Percentiles rank a stretch among this genome's conserved stretches.
Evolutionary conservation across 2,113 vertebrate genomes (phyloP).

Genomic region (Patagioenas fasciata): DNA sequence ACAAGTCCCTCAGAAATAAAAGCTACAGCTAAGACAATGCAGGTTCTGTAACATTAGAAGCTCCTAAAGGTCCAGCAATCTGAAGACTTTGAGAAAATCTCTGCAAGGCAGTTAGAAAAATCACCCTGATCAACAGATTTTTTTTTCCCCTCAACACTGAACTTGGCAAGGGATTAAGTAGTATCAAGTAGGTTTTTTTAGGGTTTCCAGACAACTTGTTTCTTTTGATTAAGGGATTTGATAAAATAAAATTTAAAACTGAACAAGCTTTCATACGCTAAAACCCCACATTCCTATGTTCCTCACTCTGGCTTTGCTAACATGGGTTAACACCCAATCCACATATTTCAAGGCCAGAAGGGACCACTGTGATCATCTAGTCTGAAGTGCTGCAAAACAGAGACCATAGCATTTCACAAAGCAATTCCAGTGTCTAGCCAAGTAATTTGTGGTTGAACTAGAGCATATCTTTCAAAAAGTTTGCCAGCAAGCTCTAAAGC

Average conservation of each 20-base stretch:
- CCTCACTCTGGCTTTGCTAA: background rate
- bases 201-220: background rate
- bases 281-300: background rate
- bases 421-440: conserved; percentile 54
- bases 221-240: background rate
- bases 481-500: conserved; percentile 1
- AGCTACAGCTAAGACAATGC: background rate
- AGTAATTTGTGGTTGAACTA: conserved; percentile 48
- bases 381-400: conserved; percentile 10
- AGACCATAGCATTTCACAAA: conserved; percentile 36
- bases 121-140: background rate
- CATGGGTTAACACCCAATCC: background rate
- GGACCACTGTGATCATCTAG: background rate
- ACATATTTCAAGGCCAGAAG: conserved; percentile 25
- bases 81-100: background rate
- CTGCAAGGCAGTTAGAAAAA: background rate
- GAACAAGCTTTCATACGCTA: background rate
- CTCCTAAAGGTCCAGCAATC: background rate
- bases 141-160: background rate
- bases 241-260: background rate
- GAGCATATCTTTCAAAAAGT: background rate
- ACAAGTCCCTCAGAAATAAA: background rate
- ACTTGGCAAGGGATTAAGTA: background rate
- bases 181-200: background rate
- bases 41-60: background rate